Percentiles rank a stretch among this genome's conserved stretches.
These are phyloP conservation scores for Bembecia ichneumoniformis DNA, from an alignment of 2,888 invertebrate species.

Conservation along the genomic window DNA sequence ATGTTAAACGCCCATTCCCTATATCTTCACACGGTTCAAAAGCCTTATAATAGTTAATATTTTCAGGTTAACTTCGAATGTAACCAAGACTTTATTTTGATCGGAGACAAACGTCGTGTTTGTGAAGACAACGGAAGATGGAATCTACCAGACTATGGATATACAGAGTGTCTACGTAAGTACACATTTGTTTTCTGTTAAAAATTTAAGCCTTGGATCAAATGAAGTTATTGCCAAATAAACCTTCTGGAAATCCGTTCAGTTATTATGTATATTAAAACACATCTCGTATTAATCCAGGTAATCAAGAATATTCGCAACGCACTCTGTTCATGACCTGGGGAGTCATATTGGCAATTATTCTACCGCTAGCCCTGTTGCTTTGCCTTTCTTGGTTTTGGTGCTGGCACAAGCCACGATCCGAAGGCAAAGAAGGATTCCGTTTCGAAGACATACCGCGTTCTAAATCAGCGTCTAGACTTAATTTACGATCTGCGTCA, in stretches of 20 bases:
- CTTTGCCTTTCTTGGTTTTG: constrained; percentile 76
- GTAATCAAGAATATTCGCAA: constrained; percentile 78
- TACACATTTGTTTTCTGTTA: constrained; percentile 23
- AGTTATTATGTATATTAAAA: neutral
- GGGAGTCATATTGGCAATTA: constrained; percentile 79
- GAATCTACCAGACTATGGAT: constrained; percentile 88
- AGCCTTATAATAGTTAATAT: no score
- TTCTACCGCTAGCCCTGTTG: constrained; percentile 77
- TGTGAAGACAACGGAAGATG: constrained; percentile 86
- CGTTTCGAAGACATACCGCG: constrained; percentile 69
- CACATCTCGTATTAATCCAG: constrained; percentile 35
- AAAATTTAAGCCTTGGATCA: no score
- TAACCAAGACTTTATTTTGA: constrained; percentile 87
- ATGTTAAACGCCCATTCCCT: no score
- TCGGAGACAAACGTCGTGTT: constrained; percentile 86
- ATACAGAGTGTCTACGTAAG: constrained; percentile 93
- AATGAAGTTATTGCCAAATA: no score
- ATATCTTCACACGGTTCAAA: no score
- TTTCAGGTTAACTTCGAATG: constrained; percentile 89
- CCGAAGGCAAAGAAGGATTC: constrained; percentile 73
- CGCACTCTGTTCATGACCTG: constrained; percentile 81
- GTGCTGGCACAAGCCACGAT: constrained; percentile 72
- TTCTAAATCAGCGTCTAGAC: constrained; percentile 73
- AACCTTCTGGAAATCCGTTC: no score
- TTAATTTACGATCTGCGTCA: constrained; percentile 67